Base-by-base conservation (phyloP, 1,140 invertebrate genomes). In the Eriocheir sinensis region DNA sequence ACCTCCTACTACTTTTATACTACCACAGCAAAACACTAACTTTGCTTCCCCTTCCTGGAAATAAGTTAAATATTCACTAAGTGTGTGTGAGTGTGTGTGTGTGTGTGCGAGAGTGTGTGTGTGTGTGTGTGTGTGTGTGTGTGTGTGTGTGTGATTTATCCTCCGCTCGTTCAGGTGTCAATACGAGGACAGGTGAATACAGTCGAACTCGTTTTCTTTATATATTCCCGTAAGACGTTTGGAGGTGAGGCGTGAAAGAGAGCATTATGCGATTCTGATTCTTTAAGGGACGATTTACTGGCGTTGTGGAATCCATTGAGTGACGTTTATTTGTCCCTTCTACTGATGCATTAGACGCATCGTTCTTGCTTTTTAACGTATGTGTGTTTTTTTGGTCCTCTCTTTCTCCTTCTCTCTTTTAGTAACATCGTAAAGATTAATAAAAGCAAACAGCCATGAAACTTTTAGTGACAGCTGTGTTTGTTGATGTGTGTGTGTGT, bases 91-190 rank as follows among this genome's bases (percentile, higher is more conserved):
- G 53, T 72, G 53, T 12, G 53, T 72, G 53, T 72, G 53, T 72
- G 53, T 72, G 53, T 72, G 53, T 72, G 53, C 27, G 53, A 21
- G 60, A n/a, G 60, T 72, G 60, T 72, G 60, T 72, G 60, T 72
- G 60, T 72, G 60, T 72, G 60, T 72, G 60, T 72, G 60, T 72
- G 60, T 72, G 60, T 72, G 60, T 72, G 60, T 72, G 60, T 72
- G 60, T 72, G 60, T 72, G 60, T 72, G 60, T 72, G 60, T 72
- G 60, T 72, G 21, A 72, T 72, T n/a, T 72, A 72, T 72, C 27
- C n/a, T 21, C 60, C 8, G 2, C 4, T n/a, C 60, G 17, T 72
- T 72, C 27, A 72, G 60, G 27, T 72, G 60, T 72, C 12, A 72
- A 3, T 21, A 72, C n/a, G 60, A 72, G n/a, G 60, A 72, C 27